phyloP scores from a whole-genome alignment of 2,797 vertebrate species.

The Loriculus beryllinus region DNA sequence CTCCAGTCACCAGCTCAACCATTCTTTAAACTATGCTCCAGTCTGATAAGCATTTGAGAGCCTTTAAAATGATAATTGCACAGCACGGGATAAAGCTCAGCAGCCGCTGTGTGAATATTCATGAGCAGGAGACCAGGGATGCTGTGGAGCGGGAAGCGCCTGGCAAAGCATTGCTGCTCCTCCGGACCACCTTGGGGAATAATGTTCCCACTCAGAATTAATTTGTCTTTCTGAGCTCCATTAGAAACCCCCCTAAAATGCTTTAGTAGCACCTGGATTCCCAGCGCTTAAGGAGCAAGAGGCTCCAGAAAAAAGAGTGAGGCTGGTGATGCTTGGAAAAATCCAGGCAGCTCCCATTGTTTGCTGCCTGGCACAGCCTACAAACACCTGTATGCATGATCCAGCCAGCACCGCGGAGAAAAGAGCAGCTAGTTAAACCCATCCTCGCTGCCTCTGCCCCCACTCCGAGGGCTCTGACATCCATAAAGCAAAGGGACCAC shows the following conservation, averaged over 20 bases:
- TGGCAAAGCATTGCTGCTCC: neutral
- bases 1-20: neutral
- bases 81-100: neutral
- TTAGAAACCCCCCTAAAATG: rapidly evolving
- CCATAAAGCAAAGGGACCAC: neutral
- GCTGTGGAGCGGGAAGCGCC: neutral
- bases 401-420: neutral
- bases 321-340: neutral
- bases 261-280: rapidly evolving
- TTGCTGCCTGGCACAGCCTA: neutral
- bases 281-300: rapidly evolving
- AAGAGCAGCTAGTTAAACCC: neutral
- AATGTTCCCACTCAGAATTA: neutral
- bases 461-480: neutral
- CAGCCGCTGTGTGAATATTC: neutral
- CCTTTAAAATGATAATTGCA: constrained; percentile 52
- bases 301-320: rapidly evolving
- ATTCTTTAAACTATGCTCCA: neutral
- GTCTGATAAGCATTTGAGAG: constrained; percentile 20
- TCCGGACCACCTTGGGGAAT: neutral
- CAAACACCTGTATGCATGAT: rapidly evolving
- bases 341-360: rapidly evolving
- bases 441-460: neutral
- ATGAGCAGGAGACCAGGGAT: neutral
- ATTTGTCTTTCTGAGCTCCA: neutral